Base-by-base conservation (phyloP, 1,140 invertebrate genomes). In the Drosophila tropicalis region DNA sequence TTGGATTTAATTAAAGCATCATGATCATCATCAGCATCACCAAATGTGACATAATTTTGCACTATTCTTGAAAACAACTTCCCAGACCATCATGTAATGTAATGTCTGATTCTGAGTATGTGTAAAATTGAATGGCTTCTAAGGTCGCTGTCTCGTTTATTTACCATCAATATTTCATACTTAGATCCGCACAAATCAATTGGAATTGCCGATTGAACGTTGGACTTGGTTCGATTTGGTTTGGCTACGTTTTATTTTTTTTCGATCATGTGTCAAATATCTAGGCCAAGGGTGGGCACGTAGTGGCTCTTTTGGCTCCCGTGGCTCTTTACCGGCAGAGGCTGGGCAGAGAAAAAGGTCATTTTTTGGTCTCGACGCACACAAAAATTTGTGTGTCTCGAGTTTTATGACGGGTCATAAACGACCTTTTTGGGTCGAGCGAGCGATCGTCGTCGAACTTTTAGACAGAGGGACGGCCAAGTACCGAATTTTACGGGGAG, bases 121-220 rank as follows among this genome's bases (percentile, higher is more conserved):
- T 22, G 17, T 22, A 22, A 22, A 51, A 51, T 51, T 51, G 17
- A 22, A 22, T 51, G 44, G 17, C 17, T 51, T 19, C 17, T 22
- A 51, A 51, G 44, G 44, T 22, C 44, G 13, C 17, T 22, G 44
- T 51, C 44, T 51, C 17, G 5, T 3, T 22, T 51, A 44, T 65
- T 72, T 66, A 77, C 60, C 67, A 81, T 70, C 74, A 78, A 82
- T 73, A 70, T 51, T 51, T 51, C 17, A 70, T 25, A 60, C 19
- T 55, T 56, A 51, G 44, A 51, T 51, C 44, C 68, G 51, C 74
- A 79, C 83, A 89, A 86, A 87, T 89, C 84, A 89, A 89, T 87
- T 87, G 79, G 72, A 86, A 70, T 65, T 72, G 79, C 40, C 60
- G 67, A 80, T 56, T 73, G 84, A 79, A 86, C 82, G 71, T 86